Conservation (phyloP, 2,797 vertebrate species). For the Spheniscus humboldti region DNA sequence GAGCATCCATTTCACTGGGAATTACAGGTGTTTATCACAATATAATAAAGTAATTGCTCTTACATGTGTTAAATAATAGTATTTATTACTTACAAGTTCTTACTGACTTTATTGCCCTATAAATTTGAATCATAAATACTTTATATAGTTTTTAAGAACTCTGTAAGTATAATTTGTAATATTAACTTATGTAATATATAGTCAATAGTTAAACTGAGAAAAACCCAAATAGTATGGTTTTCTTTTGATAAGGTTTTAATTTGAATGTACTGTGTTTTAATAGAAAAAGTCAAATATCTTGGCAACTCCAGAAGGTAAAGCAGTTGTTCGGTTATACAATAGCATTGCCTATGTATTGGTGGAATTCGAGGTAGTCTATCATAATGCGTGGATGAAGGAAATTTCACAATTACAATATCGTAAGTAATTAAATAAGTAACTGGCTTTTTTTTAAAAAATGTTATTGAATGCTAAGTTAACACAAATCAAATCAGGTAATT, state of each 20-base stretch:
- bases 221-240: not conserved
- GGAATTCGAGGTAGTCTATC: conserved; percentile 76
- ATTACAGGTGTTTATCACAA: not conserved
- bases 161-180: not conserved
- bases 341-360: conserved; percentile 75
- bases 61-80: not conserved
- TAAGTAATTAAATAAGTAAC: conserved; percentile 48
- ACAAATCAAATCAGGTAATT: not conserved
- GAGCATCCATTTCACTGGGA: not conserved
- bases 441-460: not conserved
- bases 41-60: not conserved
- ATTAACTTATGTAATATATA: not conserved
- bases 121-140: not conserved
- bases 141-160: not conserved
- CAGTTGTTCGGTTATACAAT: conserved; percentile 79
- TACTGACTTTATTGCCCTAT: not conserved
- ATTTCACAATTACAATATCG: conserved; percentile 73
- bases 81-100: not conserved
- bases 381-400: conserved; percentile 77
- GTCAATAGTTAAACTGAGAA: not conserved
- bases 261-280: conserved; percentile 21
- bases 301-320: conserved; percentile 73
- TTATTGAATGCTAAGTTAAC: not conserved
- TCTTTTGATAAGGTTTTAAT: not conserved
- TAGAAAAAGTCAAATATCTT: conserved; percentile 82